Evolutionary conservation across 2,888 invertebrate species (phyloP), one percentile per base, ranked within the genome.

Genomic region (Mycalesis mineus): DNA sequence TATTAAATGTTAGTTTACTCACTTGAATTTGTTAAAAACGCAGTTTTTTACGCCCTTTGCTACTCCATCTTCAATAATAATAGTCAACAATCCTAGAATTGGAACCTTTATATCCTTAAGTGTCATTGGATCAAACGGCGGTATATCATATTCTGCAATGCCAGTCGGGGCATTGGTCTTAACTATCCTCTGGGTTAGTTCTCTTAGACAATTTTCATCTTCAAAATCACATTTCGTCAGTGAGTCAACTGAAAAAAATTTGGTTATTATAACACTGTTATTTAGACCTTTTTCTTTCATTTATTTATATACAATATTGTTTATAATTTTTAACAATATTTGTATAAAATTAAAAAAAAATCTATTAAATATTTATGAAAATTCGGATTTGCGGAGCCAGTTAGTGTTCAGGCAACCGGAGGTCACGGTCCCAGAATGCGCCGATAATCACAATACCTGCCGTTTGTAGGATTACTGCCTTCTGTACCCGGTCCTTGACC

Each of bases 11-110:
- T 22, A 3, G 3, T 6, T 3, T 52, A 68, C 70, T 69, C 58
- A 78, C 80, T 58, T 60, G 45, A 73, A 69, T 33, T 65, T 69
- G 28, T 74, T 55, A 49, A 80, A 68, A 0, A 66, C 53, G 54
- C 80, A 82, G 9, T 72, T 68, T 40, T 72, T 77, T 6, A 77
- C 31, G 5, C 81, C 81, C 41, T 66, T 75, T 0, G 60, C 68
- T 1, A 65, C 50, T 7, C 75, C 80, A 14, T 79, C 73, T 0
- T 67, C 29, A 8, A 80, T 8, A 0, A 67, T 72, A 0, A 79
- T 53, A 29, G 74, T 65, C 0, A 74, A 3, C 3, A 75, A 9
- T 28, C 71, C 58, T 1, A 71, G 50, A 2, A 78, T 33, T 1
- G 60, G 58, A 1, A 80, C 59, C 0, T 68, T 62, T 0, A 78